Percentiles rank a stretch among this genome's conserved stretches.
Conservation (phyloP, 2,113 vertebrate genomes). For the Cyanoderma ruficeps region DNA sequence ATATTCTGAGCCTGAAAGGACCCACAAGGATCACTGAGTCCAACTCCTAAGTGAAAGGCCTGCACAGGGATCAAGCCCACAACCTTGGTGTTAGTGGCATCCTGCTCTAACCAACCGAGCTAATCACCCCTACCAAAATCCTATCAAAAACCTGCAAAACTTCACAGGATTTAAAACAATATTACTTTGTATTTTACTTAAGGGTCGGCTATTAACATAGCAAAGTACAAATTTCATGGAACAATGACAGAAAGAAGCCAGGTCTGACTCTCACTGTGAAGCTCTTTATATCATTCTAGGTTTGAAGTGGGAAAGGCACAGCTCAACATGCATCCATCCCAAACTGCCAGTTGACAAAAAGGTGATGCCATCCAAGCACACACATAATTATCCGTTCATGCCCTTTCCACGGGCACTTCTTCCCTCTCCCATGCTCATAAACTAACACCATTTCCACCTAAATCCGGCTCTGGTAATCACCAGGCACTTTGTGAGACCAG, state of each 20-base stretch:
- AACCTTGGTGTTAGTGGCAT: neutral
- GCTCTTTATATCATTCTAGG: neutral
- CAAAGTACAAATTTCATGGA: neutral
- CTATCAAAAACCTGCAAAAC: neutral
- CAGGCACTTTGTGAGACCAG: neutral
- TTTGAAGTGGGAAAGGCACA: neutral
- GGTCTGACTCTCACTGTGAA: neutral
- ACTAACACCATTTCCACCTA: neutral
- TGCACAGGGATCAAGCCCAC: no score
- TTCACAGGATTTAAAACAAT: neutral
- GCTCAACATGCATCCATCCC: rapidly evolving
- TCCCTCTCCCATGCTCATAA: neutral
- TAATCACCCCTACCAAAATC: neutral
- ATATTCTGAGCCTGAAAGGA: neutral
- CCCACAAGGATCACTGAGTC: neutral
- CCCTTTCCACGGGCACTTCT: neutral
- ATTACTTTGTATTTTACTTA: neutral
- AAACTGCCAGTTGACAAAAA: neutral
- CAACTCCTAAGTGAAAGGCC: neutral
- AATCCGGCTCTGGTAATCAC: neutral
- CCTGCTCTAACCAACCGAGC: neutral
- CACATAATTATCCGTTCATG: neutral
- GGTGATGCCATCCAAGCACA: neutral
- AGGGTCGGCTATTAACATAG: neutral
- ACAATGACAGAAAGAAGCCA: neutral